These are phyloP conservation scores for Drosophila meridiana DNA, from an alignment of 2,888 invertebrate species.

Conservation along the genomic window DNA sequence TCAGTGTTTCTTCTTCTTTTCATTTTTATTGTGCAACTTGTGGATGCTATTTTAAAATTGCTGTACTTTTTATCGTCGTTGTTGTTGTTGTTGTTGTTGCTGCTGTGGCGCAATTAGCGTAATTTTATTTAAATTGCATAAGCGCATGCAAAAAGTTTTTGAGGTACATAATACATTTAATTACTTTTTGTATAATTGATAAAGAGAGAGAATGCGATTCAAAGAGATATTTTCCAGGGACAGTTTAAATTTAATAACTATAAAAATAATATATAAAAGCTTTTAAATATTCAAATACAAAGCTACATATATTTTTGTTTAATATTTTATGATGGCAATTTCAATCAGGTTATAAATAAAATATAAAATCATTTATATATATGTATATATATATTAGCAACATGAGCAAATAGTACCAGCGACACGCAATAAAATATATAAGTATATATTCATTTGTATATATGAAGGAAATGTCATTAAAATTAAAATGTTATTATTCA, in stretches of 20 bases:
- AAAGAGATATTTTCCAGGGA: neutral
- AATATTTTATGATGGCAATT: neutral
- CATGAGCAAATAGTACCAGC: neutral
- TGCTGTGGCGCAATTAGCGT: slow-evolving; percentile 8
- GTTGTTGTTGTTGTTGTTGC: neutral
- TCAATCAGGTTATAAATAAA: neutral
- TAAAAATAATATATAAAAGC: neutral
- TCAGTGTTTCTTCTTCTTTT: neutral
- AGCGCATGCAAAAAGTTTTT: slow-evolving; percentile 1
- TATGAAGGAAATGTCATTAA: neutral
- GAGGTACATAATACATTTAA: neutral
- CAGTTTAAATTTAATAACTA: neutral
- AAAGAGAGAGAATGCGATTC: neutral
- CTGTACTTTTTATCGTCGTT: neutral
- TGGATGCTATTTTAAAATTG: neutral
- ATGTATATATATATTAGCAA: too few species aligned
- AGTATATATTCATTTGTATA: neutral
- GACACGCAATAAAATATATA: neutral
- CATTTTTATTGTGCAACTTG: slow-evolving; percentile 9
- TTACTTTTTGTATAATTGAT: neutral
- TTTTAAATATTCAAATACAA: neutral
- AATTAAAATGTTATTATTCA: slow-evolving; percentile 1
- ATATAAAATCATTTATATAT: neutral
- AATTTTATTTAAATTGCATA: slow-evolving; percentile 26
- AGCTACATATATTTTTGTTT: neutral